These are phyloP conservation scores for Tragopan temminckii DNA, from an alignment of 2,797 vertebrate species.

Conservation along the genomic window DNA sequence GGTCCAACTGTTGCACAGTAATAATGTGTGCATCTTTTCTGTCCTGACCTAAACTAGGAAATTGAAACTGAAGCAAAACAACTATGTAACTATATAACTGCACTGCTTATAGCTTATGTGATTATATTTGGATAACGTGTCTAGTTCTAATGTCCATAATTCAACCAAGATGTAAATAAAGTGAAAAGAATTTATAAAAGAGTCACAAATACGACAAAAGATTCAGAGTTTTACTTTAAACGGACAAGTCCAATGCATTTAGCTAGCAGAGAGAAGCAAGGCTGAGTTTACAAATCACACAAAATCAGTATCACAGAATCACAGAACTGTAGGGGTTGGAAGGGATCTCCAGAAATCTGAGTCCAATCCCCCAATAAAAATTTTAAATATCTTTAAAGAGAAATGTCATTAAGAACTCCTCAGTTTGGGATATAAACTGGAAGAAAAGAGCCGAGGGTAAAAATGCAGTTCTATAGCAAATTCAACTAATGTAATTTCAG, in stretches of 20 bases:
- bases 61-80: not conserved
- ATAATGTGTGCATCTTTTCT: not conserved
- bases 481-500: not conserved
- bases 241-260: not conserved
- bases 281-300: not conserved
- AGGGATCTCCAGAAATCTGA: no score
- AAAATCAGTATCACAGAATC: no score
- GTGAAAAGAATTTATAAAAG: not conserved
- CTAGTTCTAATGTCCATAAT: not conserved
- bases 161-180: not conserved
- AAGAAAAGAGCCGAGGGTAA: not conserved
- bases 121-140: not conserved
- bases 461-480: not conserved
- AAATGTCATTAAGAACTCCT: not conserved
- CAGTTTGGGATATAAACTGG: not conserved
- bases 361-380: no score
- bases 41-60: not conserved
- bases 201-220: not conserved
- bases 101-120: not conserved
- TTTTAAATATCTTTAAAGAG: not conserved
- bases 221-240: not conserved
- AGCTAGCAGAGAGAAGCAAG: not conserved
- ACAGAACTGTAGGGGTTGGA: no score
- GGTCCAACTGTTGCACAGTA: not conserved
- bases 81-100: not conserved